Evolutionary conservation across 2,797 vertebrate species (phyloP).

Genomic region (Lepilemur septentrionalis): DNA sequence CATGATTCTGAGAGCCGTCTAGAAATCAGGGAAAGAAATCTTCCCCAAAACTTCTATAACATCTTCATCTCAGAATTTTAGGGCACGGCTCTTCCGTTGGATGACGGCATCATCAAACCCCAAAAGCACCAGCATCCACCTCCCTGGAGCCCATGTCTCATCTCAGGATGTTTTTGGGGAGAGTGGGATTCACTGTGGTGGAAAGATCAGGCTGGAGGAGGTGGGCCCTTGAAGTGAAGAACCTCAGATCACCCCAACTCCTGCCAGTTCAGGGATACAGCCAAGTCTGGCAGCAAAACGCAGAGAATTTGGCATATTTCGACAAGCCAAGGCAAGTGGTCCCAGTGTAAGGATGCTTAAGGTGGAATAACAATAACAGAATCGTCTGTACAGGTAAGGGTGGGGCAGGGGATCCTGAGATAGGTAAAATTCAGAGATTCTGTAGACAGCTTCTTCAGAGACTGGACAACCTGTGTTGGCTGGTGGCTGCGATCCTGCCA

Average conservation of each 20-base stretch:
- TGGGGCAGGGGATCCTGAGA: not conserved
- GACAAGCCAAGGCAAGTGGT: not conserved
- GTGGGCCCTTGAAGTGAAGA: not conserved
- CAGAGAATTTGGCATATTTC: not conserved
- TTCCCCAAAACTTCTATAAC: not conserved
- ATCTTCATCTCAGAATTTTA: not conserved
- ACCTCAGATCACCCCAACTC: not conserved
- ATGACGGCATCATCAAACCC: not conserved
- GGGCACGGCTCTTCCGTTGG: not conserved
- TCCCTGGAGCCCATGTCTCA: fast-evolving
- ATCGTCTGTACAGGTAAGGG: not conserved
- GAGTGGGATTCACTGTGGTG: not conserved
- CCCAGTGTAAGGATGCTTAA: not conserved
- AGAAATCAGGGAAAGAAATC: not conserved
- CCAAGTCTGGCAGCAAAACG: not conserved
- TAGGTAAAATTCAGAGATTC: not conserved
- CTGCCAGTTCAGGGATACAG: not conserved
- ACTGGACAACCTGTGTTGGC: not conserved
- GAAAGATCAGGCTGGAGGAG: not conserved
- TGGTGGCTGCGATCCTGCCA: not conserved
- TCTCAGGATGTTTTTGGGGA: not conserved
- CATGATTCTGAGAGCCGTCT: not conserved
- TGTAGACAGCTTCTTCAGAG: not conserved
- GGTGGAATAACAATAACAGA: not conserved
- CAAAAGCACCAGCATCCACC: not conserved